Conservation (phyloP, 2,797 vertebrate species). For the Typhlichthys eigenmanni region DNA sequence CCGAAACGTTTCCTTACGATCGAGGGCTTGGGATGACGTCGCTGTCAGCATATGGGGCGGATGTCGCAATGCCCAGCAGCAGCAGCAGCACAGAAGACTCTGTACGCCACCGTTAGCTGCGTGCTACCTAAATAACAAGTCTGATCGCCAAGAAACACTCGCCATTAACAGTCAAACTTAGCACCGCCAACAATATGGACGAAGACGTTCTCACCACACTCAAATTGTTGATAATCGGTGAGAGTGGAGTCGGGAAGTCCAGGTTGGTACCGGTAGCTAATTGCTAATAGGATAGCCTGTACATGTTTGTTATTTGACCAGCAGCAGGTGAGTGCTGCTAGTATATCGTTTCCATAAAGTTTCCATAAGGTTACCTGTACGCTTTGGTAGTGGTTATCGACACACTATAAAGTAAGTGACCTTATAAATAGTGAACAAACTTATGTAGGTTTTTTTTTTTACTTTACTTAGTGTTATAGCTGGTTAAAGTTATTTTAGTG, state of each 20-base stretch:
- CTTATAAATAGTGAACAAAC: neutral
- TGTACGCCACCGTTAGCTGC: neutral
- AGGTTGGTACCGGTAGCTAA: slow-evolving; percentile 78
- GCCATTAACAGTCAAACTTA: neutral
- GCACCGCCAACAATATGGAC: slow-evolving; percentile 79
- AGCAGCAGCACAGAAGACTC: slow-evolving; percentile 22
- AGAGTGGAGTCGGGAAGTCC: slow-evolving; percentile 97
- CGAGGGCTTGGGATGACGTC: neutral
- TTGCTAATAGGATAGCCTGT: slow-evolving; percentile 39
- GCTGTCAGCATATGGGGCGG: slow-evolving; percentile 30
- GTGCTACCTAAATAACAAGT: slow-evolving; percentile 29
- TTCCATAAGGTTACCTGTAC: too few species aligned
- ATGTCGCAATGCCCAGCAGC: slow-evolving; percentile 42
- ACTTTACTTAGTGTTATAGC: neutral
- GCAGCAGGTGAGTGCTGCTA: neutral
- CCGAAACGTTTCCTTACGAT: neutral
- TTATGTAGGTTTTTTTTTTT: neutral
- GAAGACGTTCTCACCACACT: slow-evolving; percentile 94
- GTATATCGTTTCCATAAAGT: neutral
- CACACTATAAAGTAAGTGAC: too few species aligned
- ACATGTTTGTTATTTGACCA: slow-evolving; percentile 45
- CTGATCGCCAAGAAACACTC: slow-evolving; percentile 8
- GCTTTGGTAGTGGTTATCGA: too few species aligned
- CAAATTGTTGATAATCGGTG: slow-evolving; percentile 94
- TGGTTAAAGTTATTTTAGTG: neutral